A percentile compares a stretch with the other conserved stretches of the same genome.
These are phyloP conservation scores for Cebidichthys violaceus DNA, from an alignment of 2,113 vertebrate genomes.

Conservation along the genomic window DNA sequence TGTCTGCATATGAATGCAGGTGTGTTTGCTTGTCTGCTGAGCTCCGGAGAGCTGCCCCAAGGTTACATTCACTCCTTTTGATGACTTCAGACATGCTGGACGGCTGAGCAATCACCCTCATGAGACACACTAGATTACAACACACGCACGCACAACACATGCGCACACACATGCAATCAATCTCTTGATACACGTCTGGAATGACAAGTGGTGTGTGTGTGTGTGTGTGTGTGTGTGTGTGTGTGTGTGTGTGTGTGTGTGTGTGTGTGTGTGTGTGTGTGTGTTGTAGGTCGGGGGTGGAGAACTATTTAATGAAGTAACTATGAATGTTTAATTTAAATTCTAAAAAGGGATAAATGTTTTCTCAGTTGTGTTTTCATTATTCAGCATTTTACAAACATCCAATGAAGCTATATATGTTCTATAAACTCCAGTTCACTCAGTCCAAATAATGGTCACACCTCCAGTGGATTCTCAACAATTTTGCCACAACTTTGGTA, in stretches of 20 bases:
- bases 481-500: not conserved
- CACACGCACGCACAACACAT: slow-evolving; percentile 20
- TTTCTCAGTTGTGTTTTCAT: not conserved
- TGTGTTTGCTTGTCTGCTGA: slow-evolving; percentile 34
- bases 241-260: slow-evolving; percentile 4
- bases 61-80: slow-evolving; percentile 75
- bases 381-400: slow-evolving; percentile 10
- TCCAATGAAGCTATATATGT: not conserved
- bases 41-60: slow-evolving; percentile 64
- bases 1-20: slow-evolving; percentile 12
- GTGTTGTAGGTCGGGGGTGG: not conserved
- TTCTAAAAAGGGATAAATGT: not conserved
- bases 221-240: slow-evolving; percentile 29
- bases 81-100: slow-evolving; percentile 77
- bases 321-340: not conserved
- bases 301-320: slow-evolving; percentile 28
- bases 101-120: slow-evolving; percentile 68
- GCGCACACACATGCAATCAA: slow-evolving; percentile 58
- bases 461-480: not conserved
- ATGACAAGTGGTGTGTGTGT: slow-evolving; percentile 53
- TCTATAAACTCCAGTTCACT: not conserved
- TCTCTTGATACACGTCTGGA: slow-evolving; percentile 59
- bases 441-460: not conserved
- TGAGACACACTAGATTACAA: slow-evolving; percentile 67
- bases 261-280: not conserved